phyloP scores from a whole-genome alignment of 1,140 invertebrate genomes.

The Micrasema minimum region DNA sequence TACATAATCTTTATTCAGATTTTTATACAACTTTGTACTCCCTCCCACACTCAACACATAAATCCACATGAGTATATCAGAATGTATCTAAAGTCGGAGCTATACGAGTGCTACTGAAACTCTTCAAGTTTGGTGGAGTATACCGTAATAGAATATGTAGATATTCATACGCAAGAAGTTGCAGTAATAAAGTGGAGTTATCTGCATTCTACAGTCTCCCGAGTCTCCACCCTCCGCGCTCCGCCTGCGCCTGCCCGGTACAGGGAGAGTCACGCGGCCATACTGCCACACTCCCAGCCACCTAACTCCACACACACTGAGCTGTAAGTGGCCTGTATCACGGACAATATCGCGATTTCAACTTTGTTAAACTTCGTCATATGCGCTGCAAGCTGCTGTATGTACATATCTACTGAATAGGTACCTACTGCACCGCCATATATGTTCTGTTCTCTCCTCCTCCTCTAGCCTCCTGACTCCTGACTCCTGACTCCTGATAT shows the following conservation, averaged over 20 bases:
- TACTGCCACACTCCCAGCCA: neutral
- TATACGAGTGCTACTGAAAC: neutral
- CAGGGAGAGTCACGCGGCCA: no score
- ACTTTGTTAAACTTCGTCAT: slow-evolving; percentile 49
- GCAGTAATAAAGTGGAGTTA: slow-evolving; percentile 50
- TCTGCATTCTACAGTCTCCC: slow-evolving; percentile 46
- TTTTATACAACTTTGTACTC: no score
- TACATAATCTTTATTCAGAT: no score
- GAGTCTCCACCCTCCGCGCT: slow-evolving; percentile 22
- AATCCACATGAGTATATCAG: neutral
- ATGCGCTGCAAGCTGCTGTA: slow-evolving; percentile 20
- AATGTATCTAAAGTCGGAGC: neutral
- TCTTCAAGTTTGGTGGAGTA: no score
- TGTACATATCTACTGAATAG: neutral
- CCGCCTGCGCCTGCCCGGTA: slow-evolving; percentile 17
- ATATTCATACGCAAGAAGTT: slow-evolving; percentile 48
- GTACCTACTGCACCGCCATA: no score
- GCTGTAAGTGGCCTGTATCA: slow-evolving; percentile 39
- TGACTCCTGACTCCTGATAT: slow-evolving; percentile 1
- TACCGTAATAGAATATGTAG: neutral
- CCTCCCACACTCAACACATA: neutral
- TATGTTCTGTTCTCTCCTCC: no score
- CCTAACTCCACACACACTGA: neutral
- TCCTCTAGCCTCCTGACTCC: neutral
- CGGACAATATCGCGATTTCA: slow-evolving; percentile 46